These are phyloP conservation scores for Caenorhabditis inopinata DNA, from an alignment of 1,140 invertebrate species.

Conservation along the genomic window DNA sequence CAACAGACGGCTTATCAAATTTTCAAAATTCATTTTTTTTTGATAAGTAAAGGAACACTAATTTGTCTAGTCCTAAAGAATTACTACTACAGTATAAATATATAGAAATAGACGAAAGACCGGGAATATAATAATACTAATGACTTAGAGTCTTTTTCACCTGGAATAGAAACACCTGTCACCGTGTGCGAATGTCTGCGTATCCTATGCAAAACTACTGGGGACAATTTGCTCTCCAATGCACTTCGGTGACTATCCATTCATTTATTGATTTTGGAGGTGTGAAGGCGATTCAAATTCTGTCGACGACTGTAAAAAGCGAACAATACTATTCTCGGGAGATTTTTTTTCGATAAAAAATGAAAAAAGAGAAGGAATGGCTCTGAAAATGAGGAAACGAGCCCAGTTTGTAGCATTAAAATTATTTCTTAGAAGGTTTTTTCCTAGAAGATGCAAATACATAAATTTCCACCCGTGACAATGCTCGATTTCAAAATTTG, in stretches of 20 bases:
- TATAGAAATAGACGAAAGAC: no score
- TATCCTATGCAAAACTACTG: constrained; percentile 15
- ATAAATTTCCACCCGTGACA: no score
- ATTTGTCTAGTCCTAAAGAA: no score
- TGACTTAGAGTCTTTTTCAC: background rate
- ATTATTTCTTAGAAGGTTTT: no score
- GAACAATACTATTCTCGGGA: no score
- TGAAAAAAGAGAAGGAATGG: background rate
- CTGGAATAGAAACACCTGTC: background rate
- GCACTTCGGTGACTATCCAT: constrained; percentile 12
- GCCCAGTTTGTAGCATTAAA: no score
- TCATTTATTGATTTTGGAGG: background rate
- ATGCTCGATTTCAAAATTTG: no score
- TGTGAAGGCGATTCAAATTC: background rate
- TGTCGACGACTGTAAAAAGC: background rate
- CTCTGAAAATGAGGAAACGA: no score
- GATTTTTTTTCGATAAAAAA: no score
- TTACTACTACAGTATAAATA: no score
- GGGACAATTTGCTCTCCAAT: constrained; percentile 1
- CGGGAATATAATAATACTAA: background rate
- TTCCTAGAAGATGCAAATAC: no score
- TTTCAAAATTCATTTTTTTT: background rate
- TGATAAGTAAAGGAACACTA: background rate
- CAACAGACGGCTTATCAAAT: background rate
- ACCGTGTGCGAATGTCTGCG: constrained; percentile 23